phyloP scores from a whole-genome alignment of 2,888 invertebrate genomes.

The Tiphia femorata region DNA sequence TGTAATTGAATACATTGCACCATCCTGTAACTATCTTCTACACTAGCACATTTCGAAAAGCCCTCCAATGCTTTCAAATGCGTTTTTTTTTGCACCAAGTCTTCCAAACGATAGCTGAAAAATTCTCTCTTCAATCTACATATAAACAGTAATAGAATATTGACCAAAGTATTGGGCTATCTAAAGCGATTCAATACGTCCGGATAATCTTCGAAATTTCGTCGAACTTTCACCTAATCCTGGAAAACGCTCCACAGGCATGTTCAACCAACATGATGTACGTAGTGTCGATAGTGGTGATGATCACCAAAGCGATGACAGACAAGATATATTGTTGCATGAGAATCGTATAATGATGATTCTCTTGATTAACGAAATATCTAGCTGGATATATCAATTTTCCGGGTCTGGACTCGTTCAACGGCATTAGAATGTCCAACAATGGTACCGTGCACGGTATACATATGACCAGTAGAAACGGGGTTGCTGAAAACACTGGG shows the following conservation, averaged over 20 bases:
- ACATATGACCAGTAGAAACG: too few species aligned
- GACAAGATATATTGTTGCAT: neutral
- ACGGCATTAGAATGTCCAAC: neutral
- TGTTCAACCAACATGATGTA: neutral
- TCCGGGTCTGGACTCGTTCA: neutral
- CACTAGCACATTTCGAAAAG: too few species aligned
- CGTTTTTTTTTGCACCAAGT: neutral
- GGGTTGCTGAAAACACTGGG: too few species aligned
- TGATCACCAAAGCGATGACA: neutral
- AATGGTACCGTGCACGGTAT: too few species aligned
- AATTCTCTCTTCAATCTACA: neutral
- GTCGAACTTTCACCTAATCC: too few species aligned
- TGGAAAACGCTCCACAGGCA: neutral
- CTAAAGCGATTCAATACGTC: too few species aligned
- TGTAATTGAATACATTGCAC: neutral
- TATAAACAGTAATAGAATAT: too few species aligned
- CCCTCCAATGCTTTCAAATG: too few species aligned
- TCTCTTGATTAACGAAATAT: neutral
- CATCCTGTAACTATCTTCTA: neutral
- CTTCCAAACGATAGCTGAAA: neutral
- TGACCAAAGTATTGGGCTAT: too few species aligned
- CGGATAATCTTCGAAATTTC: too few species aligned
- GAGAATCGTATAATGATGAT: neutral
- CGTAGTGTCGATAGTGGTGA: neutral
- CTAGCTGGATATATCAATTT: neutral